Percentiles rank a stretch among this genome's conserved stretches.
Conservation (phyloP, 2,888 invertebrate species). For the Euclidia mi region DNA sequence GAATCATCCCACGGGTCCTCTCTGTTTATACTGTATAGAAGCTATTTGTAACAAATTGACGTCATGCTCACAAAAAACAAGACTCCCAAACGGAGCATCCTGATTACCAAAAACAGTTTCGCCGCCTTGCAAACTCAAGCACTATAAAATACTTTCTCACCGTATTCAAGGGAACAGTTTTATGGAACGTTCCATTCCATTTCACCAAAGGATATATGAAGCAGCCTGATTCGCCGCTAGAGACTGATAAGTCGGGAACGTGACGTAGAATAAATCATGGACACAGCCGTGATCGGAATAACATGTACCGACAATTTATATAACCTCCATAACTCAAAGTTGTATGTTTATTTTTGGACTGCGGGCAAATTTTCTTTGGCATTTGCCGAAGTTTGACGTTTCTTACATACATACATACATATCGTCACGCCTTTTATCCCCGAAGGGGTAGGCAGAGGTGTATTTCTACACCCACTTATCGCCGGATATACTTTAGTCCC, state of each 20-base stretch:
- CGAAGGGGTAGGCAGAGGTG: too few relatives aligned
- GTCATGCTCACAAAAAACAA: too few relatives aligned
- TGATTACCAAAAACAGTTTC: background rate
- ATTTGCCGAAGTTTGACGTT: too few relatives aligned
- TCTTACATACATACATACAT: too few relatives aligned
- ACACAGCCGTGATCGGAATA: conserved; percentile 69
- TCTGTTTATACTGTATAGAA: too few relatives aligned
- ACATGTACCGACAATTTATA: conserved; percentile 46
- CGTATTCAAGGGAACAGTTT: conserved; percentile 39
- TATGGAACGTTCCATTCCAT: conserved; percentile 52
- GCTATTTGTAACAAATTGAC: too few relatives aligned
- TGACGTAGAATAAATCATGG: conserved; percentile 76
- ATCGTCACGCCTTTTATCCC: too few relatives aligned
- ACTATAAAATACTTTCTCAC: conserved; percentile 28
- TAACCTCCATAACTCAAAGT: conserved; percentile 29
- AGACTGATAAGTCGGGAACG: conserved; percentile 76
- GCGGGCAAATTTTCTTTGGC: conserved; percentile 1
- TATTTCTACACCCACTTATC: too few relatives aligned
- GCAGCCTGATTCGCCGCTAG: conserved; percentile 64
- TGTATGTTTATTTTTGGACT: conserved; percentile 30
- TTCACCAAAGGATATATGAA: conserved; percentile 52
- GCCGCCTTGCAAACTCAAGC: conserved; percentile 1
- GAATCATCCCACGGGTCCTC: too few relatives aligned
- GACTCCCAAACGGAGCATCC: background rate
- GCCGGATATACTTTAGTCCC: too few relatives aligned